Evolutionary conservation across 2,888 invertebrate species (phyloP).

Genomic region (Volucella bombylans): DNA sequence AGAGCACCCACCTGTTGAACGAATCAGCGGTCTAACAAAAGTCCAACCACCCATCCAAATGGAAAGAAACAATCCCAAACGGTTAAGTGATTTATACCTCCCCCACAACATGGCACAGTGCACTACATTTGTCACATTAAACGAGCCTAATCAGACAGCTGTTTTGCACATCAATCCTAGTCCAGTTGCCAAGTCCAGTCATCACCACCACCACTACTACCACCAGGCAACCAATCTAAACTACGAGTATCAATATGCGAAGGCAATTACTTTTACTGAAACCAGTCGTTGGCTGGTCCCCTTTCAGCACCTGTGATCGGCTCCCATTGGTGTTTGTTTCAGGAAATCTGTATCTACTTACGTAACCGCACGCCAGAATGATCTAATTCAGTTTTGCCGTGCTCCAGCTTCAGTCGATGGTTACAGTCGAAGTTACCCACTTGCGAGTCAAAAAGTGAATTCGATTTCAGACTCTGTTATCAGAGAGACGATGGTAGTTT

Average conservation of each 20-base stretch:
- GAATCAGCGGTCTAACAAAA: background rate
- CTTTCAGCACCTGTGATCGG: too few species aligned
- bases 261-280: slow-evolving; percentile 57
- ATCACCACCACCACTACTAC: background rate
- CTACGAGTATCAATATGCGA: slow-evolving; percentile 37
- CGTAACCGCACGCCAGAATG: slow-evolving; percentile 64
- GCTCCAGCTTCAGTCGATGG: background rate
- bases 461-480: slow-evolving; percentile 61
- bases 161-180: slow-evolving; percentile 56
- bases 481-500: slow-evolving; percentile 29
- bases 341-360: slow-evolving; percentile 66
- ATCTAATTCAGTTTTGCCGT: slow-evolving; percentile 65
- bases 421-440: background rate
- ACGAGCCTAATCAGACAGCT: slow-evolving; percentile 66
- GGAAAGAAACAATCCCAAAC: slow-evolving; percentile 40
- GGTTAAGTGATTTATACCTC: slow-evolving; percentile 56
- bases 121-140: slow-evolving; percentile 70
- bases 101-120: slow-evolving; percentile 62
- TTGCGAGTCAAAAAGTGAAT: slow-evolving; percentile 55
- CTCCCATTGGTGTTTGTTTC: slow-evolving; percentile 33
- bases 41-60: slow-evolving; percentile 17
- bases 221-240: background rate
- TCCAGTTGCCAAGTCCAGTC: slow-evolving; percentile 2
- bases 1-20: background rate
- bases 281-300: slow-evolving; percentile 22